Evolutionary conservation across 2,888 invertebrate genomes (phyloP).

Genomic region (Tanytarsus gracilentus): DNA sequence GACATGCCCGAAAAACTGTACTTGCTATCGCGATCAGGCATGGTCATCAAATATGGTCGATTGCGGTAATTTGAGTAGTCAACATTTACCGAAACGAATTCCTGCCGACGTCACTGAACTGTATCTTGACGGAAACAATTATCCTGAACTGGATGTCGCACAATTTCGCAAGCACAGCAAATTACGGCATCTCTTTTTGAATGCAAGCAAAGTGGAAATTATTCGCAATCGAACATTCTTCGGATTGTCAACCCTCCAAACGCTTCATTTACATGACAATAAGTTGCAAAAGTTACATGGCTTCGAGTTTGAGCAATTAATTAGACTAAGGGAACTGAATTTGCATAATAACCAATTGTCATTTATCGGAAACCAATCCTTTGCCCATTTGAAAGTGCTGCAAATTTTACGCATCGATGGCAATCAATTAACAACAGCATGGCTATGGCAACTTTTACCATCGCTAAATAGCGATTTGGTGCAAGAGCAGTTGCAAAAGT

Average conservation of each 20-base stretch:
- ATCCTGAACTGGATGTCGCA: slow-evolving; percentile 76
- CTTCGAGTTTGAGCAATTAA: slow-evolving; percentile 78
- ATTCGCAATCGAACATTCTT: slow-evolving; percentile 89
- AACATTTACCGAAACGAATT: slow-evolving; percentile 64
- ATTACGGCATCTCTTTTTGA: slow-evolving; percentile 76
- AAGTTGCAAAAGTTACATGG: slow-evolving; percentile 69
- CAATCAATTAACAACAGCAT: slow-evolving; percentile 70
- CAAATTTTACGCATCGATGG: slow-evolving; percentile 75
- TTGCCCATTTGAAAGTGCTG: slow-evolving; percentile 67
- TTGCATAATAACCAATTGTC: slow-evolving; percentile 77
- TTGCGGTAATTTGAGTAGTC: slow-evolving; percentile 65
- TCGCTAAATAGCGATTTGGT: slow-evolving; percentile 35
- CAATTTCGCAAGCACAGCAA: slow-evolving; percentile 89
- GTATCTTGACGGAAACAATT: slow-evolving; percentile 82
- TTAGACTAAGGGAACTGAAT: slow-evolving; percentile 70
- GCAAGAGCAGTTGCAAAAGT: slow-evolving; percentile 48
- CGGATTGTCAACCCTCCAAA: slow-evolving; percentile 69
- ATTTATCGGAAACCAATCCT: slow-evolving; percentile 70
- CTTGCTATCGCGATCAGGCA: slow-evolving; percentile 88
- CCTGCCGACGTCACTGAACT: slow-evolving; percentile 95
- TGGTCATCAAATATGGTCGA: slow-evolving; percentile 92
- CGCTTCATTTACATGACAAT: slow-evolving; percentile 78
- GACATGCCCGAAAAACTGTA: slow-evolving; percentile 89
- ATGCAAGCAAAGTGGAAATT: slow-evolving; percentile 72
- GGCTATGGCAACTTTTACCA: slow-evolving; percentile 62